These are phyloP conservation scores for Vanessa cardui DNA, from an alignment of 2,888 invertebrate genomes.

Conservation along the genomic window DNA sequence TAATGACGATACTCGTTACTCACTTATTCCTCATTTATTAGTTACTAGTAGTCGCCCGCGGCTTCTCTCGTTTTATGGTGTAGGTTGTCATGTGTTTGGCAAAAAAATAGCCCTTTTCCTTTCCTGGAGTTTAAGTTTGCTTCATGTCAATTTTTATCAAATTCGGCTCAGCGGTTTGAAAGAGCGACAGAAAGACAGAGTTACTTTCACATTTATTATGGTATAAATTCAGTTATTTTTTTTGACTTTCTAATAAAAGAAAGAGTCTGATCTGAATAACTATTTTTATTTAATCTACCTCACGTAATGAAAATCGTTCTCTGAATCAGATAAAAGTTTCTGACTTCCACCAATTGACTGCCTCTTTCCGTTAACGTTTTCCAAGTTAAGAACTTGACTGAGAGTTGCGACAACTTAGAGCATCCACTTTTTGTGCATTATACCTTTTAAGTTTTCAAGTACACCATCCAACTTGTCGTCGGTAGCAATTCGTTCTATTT, in stretches of 20 bases:
- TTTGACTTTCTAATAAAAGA: not conserved
- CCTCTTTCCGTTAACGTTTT: conserved; percentile 1
- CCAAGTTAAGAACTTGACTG: conserved; percentile 9
- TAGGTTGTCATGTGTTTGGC: no score
- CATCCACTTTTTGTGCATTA: conserved; percentile 18
- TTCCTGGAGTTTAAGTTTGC: no score
- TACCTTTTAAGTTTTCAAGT: conserved; percentile 27
- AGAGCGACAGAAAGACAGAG: no score
- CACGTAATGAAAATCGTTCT: not conserved
- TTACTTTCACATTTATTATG: no score
- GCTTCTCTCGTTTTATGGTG: no score
- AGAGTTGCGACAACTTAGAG: conserved; percentile 18
- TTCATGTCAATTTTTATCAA: no score
- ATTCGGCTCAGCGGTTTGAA: no score
- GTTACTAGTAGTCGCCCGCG: no score
- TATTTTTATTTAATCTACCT: not conserved
- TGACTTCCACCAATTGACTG: not conserved
- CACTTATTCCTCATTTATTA: no score
- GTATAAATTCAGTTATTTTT: no score
- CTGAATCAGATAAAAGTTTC: conserved; percentile 12
- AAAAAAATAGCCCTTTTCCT: no score
- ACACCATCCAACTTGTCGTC: conserved; percentile 15
- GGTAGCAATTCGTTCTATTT: conserved; percentile 1
- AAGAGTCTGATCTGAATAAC: not conserved
- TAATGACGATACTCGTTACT: no score